Conservation (phyloP, 2,113 vertebrate species). For the Engraulis encrasicolus region DNA sequence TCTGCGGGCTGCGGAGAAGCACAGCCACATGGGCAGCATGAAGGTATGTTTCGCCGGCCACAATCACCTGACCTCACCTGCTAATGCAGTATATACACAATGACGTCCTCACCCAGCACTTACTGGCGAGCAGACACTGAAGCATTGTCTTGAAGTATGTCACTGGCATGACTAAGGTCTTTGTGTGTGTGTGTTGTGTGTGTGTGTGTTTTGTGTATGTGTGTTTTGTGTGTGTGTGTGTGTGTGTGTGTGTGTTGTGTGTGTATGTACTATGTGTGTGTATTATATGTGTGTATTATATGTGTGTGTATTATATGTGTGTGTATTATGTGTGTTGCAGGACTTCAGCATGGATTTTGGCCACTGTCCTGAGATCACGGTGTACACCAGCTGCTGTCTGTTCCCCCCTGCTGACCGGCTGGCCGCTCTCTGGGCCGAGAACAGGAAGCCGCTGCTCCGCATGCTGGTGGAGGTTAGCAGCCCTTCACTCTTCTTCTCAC, state of each 20-base stretch:
- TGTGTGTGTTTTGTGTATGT: no score
- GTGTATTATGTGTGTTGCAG: constrained; percentile 74
- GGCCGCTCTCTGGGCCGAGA: constrained; percentile 85
- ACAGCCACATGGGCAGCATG: constrained; percentile 96
- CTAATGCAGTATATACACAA: no score
- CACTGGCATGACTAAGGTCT: background rate
- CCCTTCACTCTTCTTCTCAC: background rate
- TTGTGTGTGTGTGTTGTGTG: no score
- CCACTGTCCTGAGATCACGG: constrained; percentile 96
- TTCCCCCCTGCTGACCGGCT: constrained; percentile 88
- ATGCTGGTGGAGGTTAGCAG: constrained; percentile 94
- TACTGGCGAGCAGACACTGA: background rate
- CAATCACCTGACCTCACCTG: background rate
- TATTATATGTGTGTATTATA: no score
- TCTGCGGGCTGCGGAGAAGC: constrained; percentile 90
- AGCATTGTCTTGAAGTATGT: constrained; percentile 17
- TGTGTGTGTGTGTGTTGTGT: no score
- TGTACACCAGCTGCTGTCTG: constrained; percentile 92
- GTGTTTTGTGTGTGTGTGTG: no score
- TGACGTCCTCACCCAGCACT: background rate
- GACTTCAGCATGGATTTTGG: constrained; percentile 93
- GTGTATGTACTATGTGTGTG: no score
- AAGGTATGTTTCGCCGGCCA: constrained; percentile 86
- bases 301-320: no score
- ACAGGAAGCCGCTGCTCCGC: constrained; percentile 91